phyloP scores from a whole-genome alignment of 2,797 vertebrate genomes.

The Mormyrops attenuatus region DNA sequence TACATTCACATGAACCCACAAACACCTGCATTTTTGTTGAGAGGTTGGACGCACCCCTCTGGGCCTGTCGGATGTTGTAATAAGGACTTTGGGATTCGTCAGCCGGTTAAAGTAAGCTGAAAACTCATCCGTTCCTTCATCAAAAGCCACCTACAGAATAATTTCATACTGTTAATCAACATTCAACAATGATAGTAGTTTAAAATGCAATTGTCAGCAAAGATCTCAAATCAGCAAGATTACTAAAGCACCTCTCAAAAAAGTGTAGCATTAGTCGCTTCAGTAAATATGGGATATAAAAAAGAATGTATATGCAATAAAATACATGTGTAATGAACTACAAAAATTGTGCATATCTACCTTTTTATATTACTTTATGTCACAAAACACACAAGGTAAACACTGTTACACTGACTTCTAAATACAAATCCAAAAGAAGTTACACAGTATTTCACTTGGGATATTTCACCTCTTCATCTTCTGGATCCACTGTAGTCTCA shows the following conservation, averaged over 20 bases:
- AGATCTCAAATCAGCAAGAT: background rate
- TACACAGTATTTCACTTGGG: background rate
- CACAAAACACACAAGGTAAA: background rate
- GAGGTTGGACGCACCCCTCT: slow-evolving; percentile 72
- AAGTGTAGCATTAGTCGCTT: background rate
- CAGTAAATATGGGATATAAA: background rate
- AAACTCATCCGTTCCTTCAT: slow-evolving; percentile 96
- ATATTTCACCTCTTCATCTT: slow-evolving; percentile 84
- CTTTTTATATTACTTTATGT: background rate
- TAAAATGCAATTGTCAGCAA: background rate
- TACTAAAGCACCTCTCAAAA: background rate
- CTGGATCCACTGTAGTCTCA: slow-evolving; percentile 88
- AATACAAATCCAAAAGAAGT: background rate
- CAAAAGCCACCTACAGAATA: slow-evolving; percentile 77
- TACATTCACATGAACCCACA: background rate
- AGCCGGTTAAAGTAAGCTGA: slow-evolving; percentile 91
- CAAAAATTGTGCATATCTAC: background rate
- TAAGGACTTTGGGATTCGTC: slow-evolving; percentile 91
- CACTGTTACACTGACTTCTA: background rate
- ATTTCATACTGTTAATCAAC: background rate
- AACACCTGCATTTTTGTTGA: background rate
- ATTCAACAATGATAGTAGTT: background rate
- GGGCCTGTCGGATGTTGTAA: slow-evolving; percentile 94
- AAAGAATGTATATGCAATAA: background rate
- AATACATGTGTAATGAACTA: background rate